Evolutionary conservation across 2,888 invertebrate species (phyloP).

Genomic region (Clitarchus hookeri): DNA sequence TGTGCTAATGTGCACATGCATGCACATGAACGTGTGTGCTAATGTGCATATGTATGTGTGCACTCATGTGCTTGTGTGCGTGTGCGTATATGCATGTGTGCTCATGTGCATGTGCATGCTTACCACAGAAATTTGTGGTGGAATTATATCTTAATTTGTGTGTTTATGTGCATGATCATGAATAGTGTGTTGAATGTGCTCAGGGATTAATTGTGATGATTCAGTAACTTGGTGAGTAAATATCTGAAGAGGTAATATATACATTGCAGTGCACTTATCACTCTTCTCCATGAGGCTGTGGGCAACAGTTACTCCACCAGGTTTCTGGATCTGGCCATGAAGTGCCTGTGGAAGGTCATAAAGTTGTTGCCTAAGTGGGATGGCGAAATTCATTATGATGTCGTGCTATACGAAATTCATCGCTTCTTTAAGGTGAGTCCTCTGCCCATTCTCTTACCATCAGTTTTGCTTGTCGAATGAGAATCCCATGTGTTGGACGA

Average conservation of each 20-base stretch:
- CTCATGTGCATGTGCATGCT: too few species aligned
- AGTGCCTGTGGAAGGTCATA: conserved; percentile 94
- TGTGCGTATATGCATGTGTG: too few species aligned
- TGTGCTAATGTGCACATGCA: too few species aligned
- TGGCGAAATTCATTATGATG: conserved; percentile 74
- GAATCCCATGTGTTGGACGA: too few species aligned
- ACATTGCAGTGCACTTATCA: conserved; percentile 77
- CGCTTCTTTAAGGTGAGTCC: conserved; percentile 74
- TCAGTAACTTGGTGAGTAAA: neutral
- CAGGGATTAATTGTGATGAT: conserved; percentile 10
- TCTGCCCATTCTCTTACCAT: too few species aligned
- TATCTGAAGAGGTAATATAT: neutral
- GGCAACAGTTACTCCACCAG: conserved; percentile 68
- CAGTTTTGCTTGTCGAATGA: too few species aligned
- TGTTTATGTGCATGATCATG: too few species aligned
- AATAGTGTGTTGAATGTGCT: too few species aligned
- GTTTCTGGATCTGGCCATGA: conserved; percentile 82
- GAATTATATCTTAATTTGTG: neutral
- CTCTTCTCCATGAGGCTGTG: conserved; percentile 84
- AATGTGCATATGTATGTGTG: too few species aligned
- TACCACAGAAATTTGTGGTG: too few species aligned
- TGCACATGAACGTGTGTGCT: too few species aligned
- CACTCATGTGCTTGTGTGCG: too few species aligned
- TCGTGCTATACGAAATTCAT: conserved; percentile 81
- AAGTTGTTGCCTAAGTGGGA: conserved; percentile 84